phyloP scores from a whole-genome alignment of 30 jellyfish, hydroid and myxozoan genomes.

The Aurelia sp. region DNA sequence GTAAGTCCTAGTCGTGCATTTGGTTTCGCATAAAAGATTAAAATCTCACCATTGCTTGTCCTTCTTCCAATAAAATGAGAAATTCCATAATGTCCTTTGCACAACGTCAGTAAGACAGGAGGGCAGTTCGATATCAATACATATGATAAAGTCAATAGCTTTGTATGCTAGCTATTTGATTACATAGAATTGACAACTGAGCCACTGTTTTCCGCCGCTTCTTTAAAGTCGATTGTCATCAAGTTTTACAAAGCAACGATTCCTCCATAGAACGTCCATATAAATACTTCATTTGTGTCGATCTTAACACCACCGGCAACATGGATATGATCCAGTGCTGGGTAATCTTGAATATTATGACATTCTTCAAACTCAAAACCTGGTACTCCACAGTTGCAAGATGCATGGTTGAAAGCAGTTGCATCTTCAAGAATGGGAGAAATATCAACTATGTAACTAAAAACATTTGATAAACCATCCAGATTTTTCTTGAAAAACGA shows the following conservation, averaged over 20 bases:
- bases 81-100: too few relatives aligned
- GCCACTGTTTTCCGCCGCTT: too few relatives aligned
- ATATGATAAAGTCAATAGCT: too few relatives aligned
- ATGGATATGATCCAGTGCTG: conserved; percentile 65
- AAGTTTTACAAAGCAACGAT: conserved; percentile 23
- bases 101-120: too few relatives aligned
- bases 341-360: conserved; percentile 55
- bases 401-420: conserved; percentile 65
- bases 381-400: conserved; percentile 69
- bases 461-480: conserved; percentile 5
- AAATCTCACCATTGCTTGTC: too few relatives aligned
- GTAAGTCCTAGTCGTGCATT: too few relatives aligned
- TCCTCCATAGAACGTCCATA: conserved; percentile 76
- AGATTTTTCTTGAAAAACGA: background rate
- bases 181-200: too few relatives aligned
- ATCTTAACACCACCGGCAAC: background rate
- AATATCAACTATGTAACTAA: conserved; percentile 37
- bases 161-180: too few relatives aligned
- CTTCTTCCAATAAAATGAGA: too few relatives aligned
- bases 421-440: conserved; percentile 28
- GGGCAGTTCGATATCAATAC: too few relatives aligned
- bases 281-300: conserved; percentile 32
- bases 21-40: too few relatives aligned
- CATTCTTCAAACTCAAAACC: conserved; percentile 38
- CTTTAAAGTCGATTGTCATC: too few relatives aligned